A percentile compares a stretch with the other conserved stretches of the same genome.
Evolutionary conservation across 2,113 vertebrate genomes (phyloP).

Genomic region (Capra hircus): DNA sequence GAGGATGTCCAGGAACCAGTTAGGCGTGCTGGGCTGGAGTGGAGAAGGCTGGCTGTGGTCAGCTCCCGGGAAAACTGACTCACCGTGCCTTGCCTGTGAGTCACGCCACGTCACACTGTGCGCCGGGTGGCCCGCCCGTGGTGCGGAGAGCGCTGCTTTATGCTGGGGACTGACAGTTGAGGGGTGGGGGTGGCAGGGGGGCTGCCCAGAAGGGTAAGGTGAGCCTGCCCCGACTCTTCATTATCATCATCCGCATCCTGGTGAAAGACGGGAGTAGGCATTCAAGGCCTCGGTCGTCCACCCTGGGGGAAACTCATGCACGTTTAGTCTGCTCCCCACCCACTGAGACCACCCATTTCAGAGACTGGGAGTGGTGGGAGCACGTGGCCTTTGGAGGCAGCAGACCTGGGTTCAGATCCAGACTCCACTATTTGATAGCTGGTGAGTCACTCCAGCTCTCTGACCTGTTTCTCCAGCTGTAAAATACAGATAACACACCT

Average conservation of each 20-base stretch:
- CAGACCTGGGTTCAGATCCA: background rate
- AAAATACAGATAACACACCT: constrained; percentile 20
- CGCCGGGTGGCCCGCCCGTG: background rate
- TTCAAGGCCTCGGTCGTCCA: background rate
- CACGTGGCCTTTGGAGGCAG: background rate
- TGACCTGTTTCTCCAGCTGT: constrained; percentile 45
- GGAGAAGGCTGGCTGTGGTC: background rate
- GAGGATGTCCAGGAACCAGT: background rate
- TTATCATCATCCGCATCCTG: background rate
- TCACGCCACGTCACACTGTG: background rate
- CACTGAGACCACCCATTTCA: background rate
- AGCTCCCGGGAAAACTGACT: background rate
- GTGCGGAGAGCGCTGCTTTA: background rate
- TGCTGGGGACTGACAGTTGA: background rate
- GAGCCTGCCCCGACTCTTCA: background rate
- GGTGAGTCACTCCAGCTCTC: constrained; percentile 30
- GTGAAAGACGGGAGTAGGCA: background rate
- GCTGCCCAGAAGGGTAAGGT: background rate
- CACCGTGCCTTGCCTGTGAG: background rate
- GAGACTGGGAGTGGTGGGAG: background rate
- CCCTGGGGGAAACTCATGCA: background rate
- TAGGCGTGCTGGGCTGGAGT: background rate
- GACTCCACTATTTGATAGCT: background rate
- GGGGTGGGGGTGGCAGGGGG: background rate
- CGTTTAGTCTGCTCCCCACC: background rate